A percentile compares a stretch with the other conserved stretches of the same genome.
Conservation (phyloP, 2,113 vertebrate species). For the Rhinoderma darwinii region DNA sequence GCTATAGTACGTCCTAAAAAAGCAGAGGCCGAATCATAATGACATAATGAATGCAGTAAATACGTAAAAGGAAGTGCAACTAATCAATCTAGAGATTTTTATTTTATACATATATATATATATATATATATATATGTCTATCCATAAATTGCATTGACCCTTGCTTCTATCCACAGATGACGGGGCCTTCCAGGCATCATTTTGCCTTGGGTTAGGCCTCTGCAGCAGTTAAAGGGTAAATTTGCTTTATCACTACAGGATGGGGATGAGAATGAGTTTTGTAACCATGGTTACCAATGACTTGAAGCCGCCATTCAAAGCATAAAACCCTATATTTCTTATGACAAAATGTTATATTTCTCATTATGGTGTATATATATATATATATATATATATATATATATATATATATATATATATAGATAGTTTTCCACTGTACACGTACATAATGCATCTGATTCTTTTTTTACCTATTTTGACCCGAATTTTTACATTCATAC, state of each 20-base stretch:
- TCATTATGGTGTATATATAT: neutral
- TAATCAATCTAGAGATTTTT: neutral
- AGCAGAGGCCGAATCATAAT: neutral
- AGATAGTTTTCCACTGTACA: neutral
- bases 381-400: no score
- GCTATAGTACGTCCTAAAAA: slow-evolving; percentile 21
- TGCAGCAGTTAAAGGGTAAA: slow-evolving; percentile 49
- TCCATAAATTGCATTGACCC: neutral
- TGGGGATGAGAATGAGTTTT: neutral
- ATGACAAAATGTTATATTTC: neutral
- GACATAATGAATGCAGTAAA: neutral
- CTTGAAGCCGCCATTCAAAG: neutral
- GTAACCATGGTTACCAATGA: slow-evolving; percentile 49
- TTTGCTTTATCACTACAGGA: slow-evolving; percentile 27
- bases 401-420: neutral
- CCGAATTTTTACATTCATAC: neutral
- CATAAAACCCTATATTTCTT: neutral
- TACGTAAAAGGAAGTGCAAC: neutral
- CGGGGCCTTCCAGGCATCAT: neutral
- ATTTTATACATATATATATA: no score
- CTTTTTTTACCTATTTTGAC: neutral
- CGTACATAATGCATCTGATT: neutral
- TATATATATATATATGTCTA: neutral
- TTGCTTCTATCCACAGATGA: neutral
- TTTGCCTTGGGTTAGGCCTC: slow-evolving; percentile 37